Evolutionary conservation across 2,797 vertebrate species (phyloP).

Genomic region (Peromyscus attwateri): DNA sequence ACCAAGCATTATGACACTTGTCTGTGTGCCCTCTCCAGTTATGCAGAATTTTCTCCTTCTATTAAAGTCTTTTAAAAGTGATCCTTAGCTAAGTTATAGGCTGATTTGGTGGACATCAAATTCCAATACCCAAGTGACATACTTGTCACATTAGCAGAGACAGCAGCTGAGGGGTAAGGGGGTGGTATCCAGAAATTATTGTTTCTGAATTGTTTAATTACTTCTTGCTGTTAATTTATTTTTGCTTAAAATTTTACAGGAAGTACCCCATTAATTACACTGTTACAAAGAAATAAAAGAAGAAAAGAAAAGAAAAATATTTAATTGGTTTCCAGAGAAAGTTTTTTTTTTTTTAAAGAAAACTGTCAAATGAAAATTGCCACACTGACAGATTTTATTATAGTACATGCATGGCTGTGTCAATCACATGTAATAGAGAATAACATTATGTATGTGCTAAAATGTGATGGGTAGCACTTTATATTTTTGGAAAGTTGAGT

Average conservation of each 20-base stretch:
- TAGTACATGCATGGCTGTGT: slow-evolving; percentile 69
- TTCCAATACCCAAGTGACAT: slow-evolving; percentile 56
- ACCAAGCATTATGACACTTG: slow-evolving; percentile 13
- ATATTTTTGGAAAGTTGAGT: slow-evolving; percentile 64
- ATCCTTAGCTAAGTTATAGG: slow-evolving; percentile 53
- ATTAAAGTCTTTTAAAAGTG: slow-evolving; percentile 56
- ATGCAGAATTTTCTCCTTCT: not conserved
- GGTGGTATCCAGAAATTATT: slow-evolving; percentile 60
- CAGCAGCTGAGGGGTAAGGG: not conserved
- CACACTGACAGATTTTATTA: slow-evolving; percentile 70
- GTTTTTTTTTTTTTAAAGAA: slow-evolving; percentile 56
- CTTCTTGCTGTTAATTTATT: slow-evolving; percentile 68
- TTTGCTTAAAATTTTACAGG: slow-evolving; percentile 55
- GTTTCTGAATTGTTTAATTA: slow-evolving; percentile 70
- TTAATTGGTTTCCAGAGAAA: slow-evolving; percentile 72
- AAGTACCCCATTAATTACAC: slow-evolving; percentile 4
- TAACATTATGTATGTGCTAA: slow-evolving; percentile 71
- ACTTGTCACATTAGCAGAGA: slow-evolving; percentile 69
- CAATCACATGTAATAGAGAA: slow-evolving; percentile 78
- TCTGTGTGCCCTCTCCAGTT: not conserved
- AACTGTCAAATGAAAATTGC: slow-evolving; percentile 62
- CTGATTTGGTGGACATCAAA: slow-evolving; percentile 64
- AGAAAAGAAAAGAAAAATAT: slow-evolving; percentile 61
- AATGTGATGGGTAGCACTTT: slow-evolving; percentile 69
- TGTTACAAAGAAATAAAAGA: slow-evolving; percentile 17